Evolutionary conservation across 2,888 invertebrate genomes (phyloP), one percentile per base, ranked within the genome.

Genomic region (Geophilus truncorum): DNA sequence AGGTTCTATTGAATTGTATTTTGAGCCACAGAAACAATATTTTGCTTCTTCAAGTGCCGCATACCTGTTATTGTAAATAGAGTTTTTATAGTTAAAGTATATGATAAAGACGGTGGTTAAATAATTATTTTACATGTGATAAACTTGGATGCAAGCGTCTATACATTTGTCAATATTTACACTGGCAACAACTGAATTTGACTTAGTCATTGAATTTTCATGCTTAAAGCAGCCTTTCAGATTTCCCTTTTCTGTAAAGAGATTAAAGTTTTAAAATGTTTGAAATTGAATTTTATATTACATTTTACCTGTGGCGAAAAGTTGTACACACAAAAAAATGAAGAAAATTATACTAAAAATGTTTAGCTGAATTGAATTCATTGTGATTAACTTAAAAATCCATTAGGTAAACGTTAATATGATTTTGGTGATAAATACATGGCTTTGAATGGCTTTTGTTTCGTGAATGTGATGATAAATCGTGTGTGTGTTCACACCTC

Each of bases 21-120:
- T 83, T 78, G 88, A 89, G n/a, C 89, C 88, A 84, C 90, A 90
- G 82, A 87, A 88, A 84, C 90, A 90, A 45, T 86, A 85, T 45
- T 87, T 85, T 1, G 87, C 87, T 80, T 87, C 84, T 82, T 86
- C 88, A 18, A 90, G 84, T 3, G 89, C 90, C 51, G 89, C 89
- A 83, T 87, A 89, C 85, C 87, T 88, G n/a, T n/a, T n/a, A n/a
- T n/a, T 32, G 32, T 4, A 32, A 32, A 32, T 32, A 32, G 9
- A n/a, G n/a, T n/a, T n/a, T 62, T 18, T 23, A 79, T 10, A 25
- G 12, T 78, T 51, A 36, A 70, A 40, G 9, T n/a, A n/a, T 36
- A 34, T 18, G n/a, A 12, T 40, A 6, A 36, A 4, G 1, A 25
- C n/a, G n/a, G 36, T 15, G n/a, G n/a, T n/a, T 78, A 78, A n/a